These are phyloP conservation scores for Osmerus eperlanus DNA, from an alignment of 2,113 vertebrate species.

Conservation along the genomic window DNA sequence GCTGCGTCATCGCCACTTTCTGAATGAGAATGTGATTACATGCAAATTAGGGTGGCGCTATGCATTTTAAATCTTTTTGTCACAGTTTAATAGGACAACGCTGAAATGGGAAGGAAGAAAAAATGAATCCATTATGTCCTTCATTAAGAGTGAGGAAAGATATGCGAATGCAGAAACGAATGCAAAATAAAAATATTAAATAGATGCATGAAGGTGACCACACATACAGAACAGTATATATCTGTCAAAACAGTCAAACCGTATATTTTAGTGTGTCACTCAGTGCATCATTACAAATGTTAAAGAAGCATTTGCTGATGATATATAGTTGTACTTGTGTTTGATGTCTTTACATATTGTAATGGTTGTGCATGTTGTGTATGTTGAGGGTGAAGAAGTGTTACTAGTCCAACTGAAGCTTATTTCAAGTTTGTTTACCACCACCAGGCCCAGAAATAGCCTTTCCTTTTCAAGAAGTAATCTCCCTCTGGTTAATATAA, in stretches of 20 bases:
- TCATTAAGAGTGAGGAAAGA: constrained; percentile 13
- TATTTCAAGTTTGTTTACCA: constrained; percentile 26
- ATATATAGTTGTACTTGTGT: too few species aligned
- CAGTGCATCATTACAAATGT: constrained; percentile 22
- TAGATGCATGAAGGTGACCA: not conserved
- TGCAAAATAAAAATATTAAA: not conserved
- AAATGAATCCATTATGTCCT: constrained; percentile 43
- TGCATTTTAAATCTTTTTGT: constrained; percentile 63
- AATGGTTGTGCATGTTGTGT: too few species aligned
- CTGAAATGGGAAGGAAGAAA: constrained; percentile 53
- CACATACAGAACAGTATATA: too few species aligned
- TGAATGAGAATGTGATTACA: constrained; percentile 62
- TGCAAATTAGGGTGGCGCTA: constrained; percentile 61
- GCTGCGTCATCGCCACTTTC: constrained; percentile 59
- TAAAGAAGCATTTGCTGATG: not conserved
- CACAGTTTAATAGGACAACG: constrained; percentile 55
- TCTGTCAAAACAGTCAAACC: constrained; percentile 20
- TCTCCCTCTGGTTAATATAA: constrained; percentile 38
- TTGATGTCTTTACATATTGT: too few species aligned
- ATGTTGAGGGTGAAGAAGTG: too few species aligned
- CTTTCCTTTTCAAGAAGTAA: constrained; percentile 26
- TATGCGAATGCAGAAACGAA: constrained; percentile 17
- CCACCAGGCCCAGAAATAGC: constrained; percentile 21
- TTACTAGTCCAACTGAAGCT: not conserved
- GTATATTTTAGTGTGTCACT: constrained; percentile 13